Base-by-base conservation (phyloP, 1,140 invertebrate genomes). In the Drosophila kikkawai region DNA sequence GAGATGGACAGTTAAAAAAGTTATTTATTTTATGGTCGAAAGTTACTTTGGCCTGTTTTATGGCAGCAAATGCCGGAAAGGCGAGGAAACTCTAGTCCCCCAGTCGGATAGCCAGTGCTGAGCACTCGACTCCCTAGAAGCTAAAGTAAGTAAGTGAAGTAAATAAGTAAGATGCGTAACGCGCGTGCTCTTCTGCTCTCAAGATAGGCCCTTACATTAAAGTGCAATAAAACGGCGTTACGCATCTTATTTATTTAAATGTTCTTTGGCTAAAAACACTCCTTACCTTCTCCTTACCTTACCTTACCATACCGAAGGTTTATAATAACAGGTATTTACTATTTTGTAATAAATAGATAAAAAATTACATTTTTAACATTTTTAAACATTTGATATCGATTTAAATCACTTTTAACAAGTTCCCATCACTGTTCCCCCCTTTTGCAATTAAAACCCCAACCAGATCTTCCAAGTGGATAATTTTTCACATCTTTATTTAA, bases 21-120 rank as follows among this genome's bases (percentile, higher is more conserved):
- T 90, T 90, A 90, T 90, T 86, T 90, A 90, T 90, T 90, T 90
- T 91, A 90, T 90, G 85, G 85, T 91, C 85, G 75, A 90, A 90
- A 90, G 86, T 90, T 86, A 90, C 86, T 86, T 91, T 79, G 75
- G 65, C 74, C 85, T 71, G 84, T 79, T 88, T 77, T 82, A 82
- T 82, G 68, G 53, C 39, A 32, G 48, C 73, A 67, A 58, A 39
- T 58, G 51, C 48, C 71, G 58, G 69, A 75, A 63, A 63, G 60
- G 51, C 61, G 44, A 56, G 48, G 58, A 56, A 75, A 66, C 60
- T 53, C 70, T 32, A 75, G 58, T 36, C 44, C 7, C 47, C 15
- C 56, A 39, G 75, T 48, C 19, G 13, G 11, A 17, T 13, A 6
- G 26, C 4, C 50, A 59, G 73, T 42, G 41, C 42, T 48, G 50